Base-by-base conservation (phyloP, 2,888 invertebrate genomes). In the Dasysyrphus tricinctus region DNA sequence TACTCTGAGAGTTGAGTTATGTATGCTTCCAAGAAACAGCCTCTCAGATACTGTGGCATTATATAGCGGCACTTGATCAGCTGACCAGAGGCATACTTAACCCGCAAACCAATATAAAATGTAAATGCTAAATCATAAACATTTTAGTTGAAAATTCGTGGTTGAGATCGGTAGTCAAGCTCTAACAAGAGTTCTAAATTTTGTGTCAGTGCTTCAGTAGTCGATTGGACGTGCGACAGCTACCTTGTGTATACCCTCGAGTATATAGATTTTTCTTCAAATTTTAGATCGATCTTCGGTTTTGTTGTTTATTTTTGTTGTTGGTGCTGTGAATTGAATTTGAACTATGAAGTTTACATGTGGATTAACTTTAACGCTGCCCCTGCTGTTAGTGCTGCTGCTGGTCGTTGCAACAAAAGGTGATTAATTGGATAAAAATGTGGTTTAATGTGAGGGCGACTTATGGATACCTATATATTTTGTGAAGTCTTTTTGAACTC, bases 81-180 rank as follows among this genome's bases (percentile, higher is more conserved):
- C 86, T 82, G 82, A 75, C 65, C 65, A 65, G 57, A 54, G 42
- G 39, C 47, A 73, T 77, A 81, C 54, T 59, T 19, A 59, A 29
- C 63, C 65, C 2, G 37, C 56, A 54, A n/a, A 29, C 56, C 69
- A 65, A 59, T 86, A 86, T 86, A 86, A 82, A 86, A 82, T 79
- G 82, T 79, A 75, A 78, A 82, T 75, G 82, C 79, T 81, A 82
- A 86, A 61, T 82, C 78, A 78, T 75, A 81, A 70, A 82, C 78
- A 78, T 82, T 86, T 86, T 82, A 86, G 86, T 86, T 86, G 54
- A 86, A 81, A 78, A 78, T 77, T 78, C 78, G 86, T 78, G 81
- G 54, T 82, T 78, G 72, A 82, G 79, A 86, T 82, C 86, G 82
- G 86, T 86, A 86, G 86, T 86, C 82, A 79, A 86, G 70, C 72